Evolutionary conservation across 37 sponge, comb jelly and placozoan genomes (phyloP), one percentile per base, ranked within the genome.

Genomic region (Haliclona indistincta): DNA sequence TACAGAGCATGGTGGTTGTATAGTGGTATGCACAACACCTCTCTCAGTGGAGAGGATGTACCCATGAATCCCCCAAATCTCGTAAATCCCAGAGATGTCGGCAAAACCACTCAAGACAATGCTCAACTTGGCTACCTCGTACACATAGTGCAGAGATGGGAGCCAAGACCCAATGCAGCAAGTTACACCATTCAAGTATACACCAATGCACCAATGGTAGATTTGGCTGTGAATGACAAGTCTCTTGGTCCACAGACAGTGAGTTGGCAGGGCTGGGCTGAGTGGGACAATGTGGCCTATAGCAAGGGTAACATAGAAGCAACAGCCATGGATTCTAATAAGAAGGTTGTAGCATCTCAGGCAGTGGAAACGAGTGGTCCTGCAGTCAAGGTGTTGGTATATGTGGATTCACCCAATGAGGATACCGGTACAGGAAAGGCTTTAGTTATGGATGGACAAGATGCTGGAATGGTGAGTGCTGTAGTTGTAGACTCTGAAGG

Each of bases 361-460:
- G 67, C 84, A 23, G 62, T 45, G 6, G 35, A 30, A 36, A 83
- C 84, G 3, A 41, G 60, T 25, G 77, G 77, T 44, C 49, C 40
- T 47, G 63, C 84, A 29, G 49, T 13, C 8, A 47, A 47, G 49
- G 62, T 75, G 22, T 30, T 66, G 3, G 44, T 40, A 1, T 15
- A 20, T 29, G 37, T 83, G n/a, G 84, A 83, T 68, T 69, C 23
- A 1, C 84, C 84, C 4, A 76, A 44, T 67, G 54, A 28, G 1
- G 39, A 41, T 20, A 83, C 84, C 5, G 77, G 77, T 2, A 83
- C 84, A 28, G 84, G 84, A 4, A 30, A 68, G 4, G 49, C 68
- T 5, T 76, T 83, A 55, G 76, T 83, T 61, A 58, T 83, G 34
- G 84, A 83, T 69, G 84, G 84, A 1, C 77, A 83, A 45, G 84